Conservation (phyloP, 1,140 invertebrate species). For the Samia ricini region DNA sequence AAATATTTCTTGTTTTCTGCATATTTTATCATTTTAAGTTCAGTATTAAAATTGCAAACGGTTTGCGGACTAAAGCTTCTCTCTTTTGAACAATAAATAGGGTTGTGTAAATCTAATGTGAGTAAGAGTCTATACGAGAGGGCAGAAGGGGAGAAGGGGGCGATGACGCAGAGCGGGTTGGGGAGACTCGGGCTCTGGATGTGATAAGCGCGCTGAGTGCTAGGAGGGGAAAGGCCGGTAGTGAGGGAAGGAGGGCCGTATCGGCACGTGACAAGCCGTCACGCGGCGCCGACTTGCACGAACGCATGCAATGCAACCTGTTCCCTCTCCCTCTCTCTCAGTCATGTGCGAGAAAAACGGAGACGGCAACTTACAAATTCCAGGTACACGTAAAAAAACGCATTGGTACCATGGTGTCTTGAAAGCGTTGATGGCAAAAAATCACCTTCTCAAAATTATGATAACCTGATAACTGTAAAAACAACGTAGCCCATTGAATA, state of each 20-base stretch:
- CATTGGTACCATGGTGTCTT: too few species aligned
- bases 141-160: conserved; percentile 9
- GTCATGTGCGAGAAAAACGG: background rate
- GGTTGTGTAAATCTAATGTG: conserved; percentile 16
- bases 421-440: background rate
- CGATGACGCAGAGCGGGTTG: conserved; percentile 9
- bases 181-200: conserved; percentile 17
- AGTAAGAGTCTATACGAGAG: conserved; percentile 12
- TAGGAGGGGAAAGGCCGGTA: background rate
- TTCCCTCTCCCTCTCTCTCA: too few species aligned
- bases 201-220: conserved; percentile 23
- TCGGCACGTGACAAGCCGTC: conserved; percentile 36
- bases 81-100: conserved; percentile 1
- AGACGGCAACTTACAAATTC: background rate
- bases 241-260: conserved; percentile 17
- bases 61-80: background rate
- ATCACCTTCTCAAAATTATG: background rate
- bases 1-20: background rate
- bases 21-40: background rate
- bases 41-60: background rate
- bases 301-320: conserved; percentile 26
- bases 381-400: background rate
- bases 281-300: conserved; percentile 35
- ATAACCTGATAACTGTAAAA: conserved; percentile 1
- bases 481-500: background rate